Conservation (phyloP, 2,888 invertebrate species). For the Serrognathus titanus region DNA sequence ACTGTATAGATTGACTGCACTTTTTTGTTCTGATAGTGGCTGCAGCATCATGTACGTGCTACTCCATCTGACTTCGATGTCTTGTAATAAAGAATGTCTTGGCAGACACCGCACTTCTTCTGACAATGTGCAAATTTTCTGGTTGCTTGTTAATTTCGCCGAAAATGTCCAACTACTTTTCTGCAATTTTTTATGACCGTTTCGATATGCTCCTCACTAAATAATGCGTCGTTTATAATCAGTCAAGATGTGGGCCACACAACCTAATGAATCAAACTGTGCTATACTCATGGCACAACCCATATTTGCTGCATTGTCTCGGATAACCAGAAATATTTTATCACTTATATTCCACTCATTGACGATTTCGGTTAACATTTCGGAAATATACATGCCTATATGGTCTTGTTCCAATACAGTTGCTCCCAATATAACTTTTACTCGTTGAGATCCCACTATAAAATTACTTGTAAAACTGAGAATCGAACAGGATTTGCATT, state of each 20-base stretch:
- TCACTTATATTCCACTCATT: constrained; percentile 4
- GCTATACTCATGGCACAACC: constrained; percentile 9
- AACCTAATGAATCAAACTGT: constrained; percentile 8
- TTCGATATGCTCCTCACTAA: constrained; percentile 9
- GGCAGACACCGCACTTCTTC: constrained; percentile 14
- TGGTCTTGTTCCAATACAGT: constrained; percentile 13
- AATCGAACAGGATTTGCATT: constrained; percentile 8
- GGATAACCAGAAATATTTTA: constrained; percentile 9
- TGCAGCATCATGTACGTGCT: constrained; percentile 10
- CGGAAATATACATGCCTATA: constrained; percentile 8
- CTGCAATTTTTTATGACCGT: constrained; percentile 8
- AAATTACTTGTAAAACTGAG: constrained; percentile 5
- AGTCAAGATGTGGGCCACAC: constrained; percentile 11
- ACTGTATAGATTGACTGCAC: neutral
- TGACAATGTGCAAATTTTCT: constrained; percentile 19
- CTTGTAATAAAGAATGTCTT: constrained; percentile 16
- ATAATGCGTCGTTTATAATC: constrained; percentile 5
- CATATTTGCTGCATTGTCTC: constrained; percentile 14
- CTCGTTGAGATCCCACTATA: neutral
- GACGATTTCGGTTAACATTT: constrained; percentile 12
- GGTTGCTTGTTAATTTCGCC: constrained; percentile 14
- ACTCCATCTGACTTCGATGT: constrained; percentile 19
- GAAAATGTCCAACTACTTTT: constrained; percentile 18
- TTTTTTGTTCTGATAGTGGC: neutral
- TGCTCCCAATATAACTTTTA: constrained; percentile 13